Conservation (phyloP, 30 jellyfish, hydroid and myxozoan genomes). For the Aurelia coerulea region DNA sequence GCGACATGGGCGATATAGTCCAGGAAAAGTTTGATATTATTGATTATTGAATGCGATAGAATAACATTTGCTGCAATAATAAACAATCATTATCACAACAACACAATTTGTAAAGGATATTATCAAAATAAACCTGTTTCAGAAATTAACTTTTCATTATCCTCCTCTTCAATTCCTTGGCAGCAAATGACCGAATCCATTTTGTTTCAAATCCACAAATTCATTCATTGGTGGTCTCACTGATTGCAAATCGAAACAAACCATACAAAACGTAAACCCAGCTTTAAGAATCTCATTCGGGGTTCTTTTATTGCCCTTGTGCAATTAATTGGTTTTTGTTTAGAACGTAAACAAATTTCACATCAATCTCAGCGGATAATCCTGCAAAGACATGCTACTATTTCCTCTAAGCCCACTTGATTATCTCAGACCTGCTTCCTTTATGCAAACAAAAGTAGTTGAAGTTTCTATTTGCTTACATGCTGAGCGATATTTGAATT, state of each 20-base stretch:
- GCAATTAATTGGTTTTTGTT: neutral
- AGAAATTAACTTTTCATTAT: neutral
- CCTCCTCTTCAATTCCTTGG: conserved; percentile 3
- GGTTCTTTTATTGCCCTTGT: neutral
- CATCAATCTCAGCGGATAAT: neutral
- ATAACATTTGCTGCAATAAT: too few species aligned
- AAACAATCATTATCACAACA: too few species aligned
- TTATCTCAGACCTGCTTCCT: conserved; percentile 15
- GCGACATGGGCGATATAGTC: too few species aligned
- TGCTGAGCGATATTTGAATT: too few species aligned
- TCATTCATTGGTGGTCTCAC: neutral
- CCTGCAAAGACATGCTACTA: neutral
- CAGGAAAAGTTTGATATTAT: too few species aligned
- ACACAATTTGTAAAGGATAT: neutral
- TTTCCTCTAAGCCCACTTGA: conserved; percentile 30
- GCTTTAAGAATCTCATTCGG: neutral
- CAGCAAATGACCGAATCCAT: conserved; percentile 43
- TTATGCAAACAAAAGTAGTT: neutral
- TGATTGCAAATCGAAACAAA: too few species aligned
- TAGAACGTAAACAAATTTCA: neutral
- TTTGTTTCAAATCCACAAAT: neutral
- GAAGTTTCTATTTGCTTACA: too few species aligned
- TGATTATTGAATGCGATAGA: too few species aligned
- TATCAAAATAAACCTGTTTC: conserved; percentile 6
- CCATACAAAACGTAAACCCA: neutral